Evolutionary conservation across 2,888 invertebrate genomes (phyloP).

Genomic region (Calliopum simillimum): DNA sequence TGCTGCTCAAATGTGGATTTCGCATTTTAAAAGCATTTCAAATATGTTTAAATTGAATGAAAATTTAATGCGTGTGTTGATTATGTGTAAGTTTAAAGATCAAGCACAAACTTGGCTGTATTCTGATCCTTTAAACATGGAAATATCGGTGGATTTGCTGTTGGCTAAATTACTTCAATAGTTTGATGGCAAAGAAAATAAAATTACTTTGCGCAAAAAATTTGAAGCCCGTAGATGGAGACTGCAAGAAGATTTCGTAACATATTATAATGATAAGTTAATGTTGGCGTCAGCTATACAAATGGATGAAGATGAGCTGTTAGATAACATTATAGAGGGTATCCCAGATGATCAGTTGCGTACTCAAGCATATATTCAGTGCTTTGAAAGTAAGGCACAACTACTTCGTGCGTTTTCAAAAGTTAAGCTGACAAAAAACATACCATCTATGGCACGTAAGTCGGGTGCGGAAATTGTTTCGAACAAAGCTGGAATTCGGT

Average conservation of each 20-base stretch:
- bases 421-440: constrained; percentile 15
- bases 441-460: not conserved
- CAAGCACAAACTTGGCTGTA: constrained; percentile 38
- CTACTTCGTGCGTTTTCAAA: constrained; percentile 37
- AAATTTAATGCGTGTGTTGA: too few species aligned
- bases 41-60: too few species aligned
- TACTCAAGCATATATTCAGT: too few species aligned
- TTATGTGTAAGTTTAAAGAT: too few species aligned
- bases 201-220: constrained; percentile 14
- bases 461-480: too few species aligned
- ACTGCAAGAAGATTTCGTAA: constrained; percentile 3
- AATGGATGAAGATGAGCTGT: constrained; percentile 33
- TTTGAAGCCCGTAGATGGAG: constrained; percentile 35
- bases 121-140: too few species aligned
- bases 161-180: too few species aligned
- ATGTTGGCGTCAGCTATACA: constrained; percentile 25
- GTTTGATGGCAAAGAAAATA: constrained; percentile 29
- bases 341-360: constrained; percentile 29
- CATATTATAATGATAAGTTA: constrained; percentile 34
- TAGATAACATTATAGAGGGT: constrained; percentile 36
- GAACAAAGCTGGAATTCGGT: too few species aligned
- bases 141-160: too few species aligned
- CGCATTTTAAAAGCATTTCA: too few species aligned
- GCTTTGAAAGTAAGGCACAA: constrained; percentile 25
- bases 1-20: too few species aligned